phyloP scores from a whole-genome alignment of 2,888 invertebrate genomes.

The Oegoconia quadripuncta region DNA sequence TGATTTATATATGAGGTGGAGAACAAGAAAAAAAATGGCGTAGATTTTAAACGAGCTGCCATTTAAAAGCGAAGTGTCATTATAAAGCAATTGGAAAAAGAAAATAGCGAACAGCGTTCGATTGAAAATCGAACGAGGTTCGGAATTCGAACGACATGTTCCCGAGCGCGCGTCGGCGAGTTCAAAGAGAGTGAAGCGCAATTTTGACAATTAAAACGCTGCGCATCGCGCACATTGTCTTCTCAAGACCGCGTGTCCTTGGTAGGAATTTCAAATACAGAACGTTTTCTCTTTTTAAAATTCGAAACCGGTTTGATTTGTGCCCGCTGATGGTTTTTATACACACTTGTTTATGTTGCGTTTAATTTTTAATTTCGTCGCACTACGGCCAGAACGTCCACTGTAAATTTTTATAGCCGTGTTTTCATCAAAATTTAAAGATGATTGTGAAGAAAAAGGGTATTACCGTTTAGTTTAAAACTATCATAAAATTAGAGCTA shows the following conservation, averaged over 20 bases:
- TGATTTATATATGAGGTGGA: background rate
- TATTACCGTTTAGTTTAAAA: constrained; percentile 60
- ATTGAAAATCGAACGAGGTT: constrained; percentile 41
- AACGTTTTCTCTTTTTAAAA: constrained; percentile 42
- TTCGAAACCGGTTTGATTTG: constrained; percentile 58
- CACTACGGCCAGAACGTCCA: constrained; percentile 4
- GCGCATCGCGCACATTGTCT: constrained; percentile 61
- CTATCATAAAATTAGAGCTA: constrained; percentile 69
- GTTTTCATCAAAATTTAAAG: constrained; percentile 52
- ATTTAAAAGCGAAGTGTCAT: too few species aligned
- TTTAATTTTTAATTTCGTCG: constrained; percentile 35
- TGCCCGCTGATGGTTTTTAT: constrained; percentile 28
- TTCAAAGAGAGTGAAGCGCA: constrained; percentile 56
- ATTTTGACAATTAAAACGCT: constrained; percentile 77
- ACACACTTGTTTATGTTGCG: constrained; percentile 28
- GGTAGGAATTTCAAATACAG: constrained; percentile 62
- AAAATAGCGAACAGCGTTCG: constrained; percentile 19
- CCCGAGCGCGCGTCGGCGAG: constrained; percentile 40
- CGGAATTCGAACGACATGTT: constrained; percentile 31
- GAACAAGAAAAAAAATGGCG: background rate
- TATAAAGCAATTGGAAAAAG: constrained; percentile 10
- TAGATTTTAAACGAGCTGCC: too few species aligned
- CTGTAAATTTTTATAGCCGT: constrained; percentile 43
- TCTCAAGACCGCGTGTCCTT: constrained; percentile 58
- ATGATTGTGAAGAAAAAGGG: too few species aligned